phyloP scores from a whole-genome alignment of 2,113 vertebrate species.

The Gulo gulo region DNA sequence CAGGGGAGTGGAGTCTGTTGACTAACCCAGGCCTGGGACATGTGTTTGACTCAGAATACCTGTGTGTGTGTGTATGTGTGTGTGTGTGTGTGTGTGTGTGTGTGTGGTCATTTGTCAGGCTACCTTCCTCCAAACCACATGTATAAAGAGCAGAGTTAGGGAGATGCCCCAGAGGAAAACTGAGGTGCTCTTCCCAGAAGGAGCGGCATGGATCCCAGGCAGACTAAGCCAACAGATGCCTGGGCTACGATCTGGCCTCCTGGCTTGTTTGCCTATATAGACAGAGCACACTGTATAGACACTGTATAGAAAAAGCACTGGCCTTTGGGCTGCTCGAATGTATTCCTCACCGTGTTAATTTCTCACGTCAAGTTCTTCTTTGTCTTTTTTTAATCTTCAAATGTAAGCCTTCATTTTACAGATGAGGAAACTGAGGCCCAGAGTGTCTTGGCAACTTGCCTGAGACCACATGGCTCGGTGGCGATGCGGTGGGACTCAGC shows the following conservation, averaged over 20 bases:
- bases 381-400: not conserved
- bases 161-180: not conserved
- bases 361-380: not conserved
- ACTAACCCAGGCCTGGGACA: not conserved
- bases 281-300: not conserved
- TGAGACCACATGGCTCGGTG: not conserved
- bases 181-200: not conserved
- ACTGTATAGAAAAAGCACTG: not conserved
- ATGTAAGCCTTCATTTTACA: not conserved
- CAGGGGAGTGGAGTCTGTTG: not conserved
- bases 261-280: not conserved
- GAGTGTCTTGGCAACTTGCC: not conserved
- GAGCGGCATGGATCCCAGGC: not conserved
- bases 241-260: not conserved
- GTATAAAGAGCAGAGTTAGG: not conserved
- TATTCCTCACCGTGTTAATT: not conserved
- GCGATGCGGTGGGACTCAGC: not conserved
- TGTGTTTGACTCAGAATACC: not conserved
- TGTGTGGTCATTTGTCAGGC: not conserved
- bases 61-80: not conserved
- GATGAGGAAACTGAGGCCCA: not conserved
- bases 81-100: no score
- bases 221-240: not conserved
- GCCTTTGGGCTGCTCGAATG: fast-evolving
- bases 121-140: not conserved